These are phyloP conservation scores for Chaetura pelagica DNA, from an alignment of 2,113 vertebrate species.

Conservation along the genomic window DNA sequence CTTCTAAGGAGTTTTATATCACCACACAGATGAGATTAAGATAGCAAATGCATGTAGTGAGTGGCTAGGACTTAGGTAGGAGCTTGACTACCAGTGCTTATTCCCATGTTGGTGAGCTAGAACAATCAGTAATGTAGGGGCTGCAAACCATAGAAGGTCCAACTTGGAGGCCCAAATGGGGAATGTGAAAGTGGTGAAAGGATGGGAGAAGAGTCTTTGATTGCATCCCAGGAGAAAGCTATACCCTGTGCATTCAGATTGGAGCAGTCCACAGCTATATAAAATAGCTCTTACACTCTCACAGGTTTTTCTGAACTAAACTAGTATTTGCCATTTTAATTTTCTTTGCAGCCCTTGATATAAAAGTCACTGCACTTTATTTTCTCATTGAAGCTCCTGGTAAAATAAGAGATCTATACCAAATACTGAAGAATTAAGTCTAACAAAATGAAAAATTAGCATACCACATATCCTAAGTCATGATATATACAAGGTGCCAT, in stretches of 20 bases:
- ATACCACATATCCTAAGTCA: not conserved
- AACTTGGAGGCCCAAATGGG: not conserved
- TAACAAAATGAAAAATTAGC: conserved; percentile 30
- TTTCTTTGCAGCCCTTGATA: conserved; percentile 54
- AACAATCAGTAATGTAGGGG: fast-evolving
- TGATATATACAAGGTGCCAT: conserved; percentile 1
- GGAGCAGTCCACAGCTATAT: not conserved
- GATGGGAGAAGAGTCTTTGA: not conserved
- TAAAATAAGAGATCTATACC: conserved; percentile 49
- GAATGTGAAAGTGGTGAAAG: not conserved
- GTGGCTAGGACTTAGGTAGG: not conserved
- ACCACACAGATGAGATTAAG: no score
- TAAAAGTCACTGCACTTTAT: conserved; percentile 27
- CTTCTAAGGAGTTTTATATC: not conserved
- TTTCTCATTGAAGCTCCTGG: not conserved
- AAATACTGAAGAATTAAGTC: conserved; percentile 27
- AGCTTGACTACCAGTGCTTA: not conserved
- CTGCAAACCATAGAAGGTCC: not conserved
- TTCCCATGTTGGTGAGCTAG: fast-evolving
- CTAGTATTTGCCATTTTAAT: conserved; percentile 58
- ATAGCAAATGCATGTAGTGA: fast-evolving
- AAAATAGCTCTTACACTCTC: not conserved
- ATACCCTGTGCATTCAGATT: not conserved
- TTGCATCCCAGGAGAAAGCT: not conserved
- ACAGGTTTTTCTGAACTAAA: conserved; percentile 40